Evolutionary conservation across 2,888 invertebrate species (phyloP).

Genomic region (Julus scanicus): DNA sequence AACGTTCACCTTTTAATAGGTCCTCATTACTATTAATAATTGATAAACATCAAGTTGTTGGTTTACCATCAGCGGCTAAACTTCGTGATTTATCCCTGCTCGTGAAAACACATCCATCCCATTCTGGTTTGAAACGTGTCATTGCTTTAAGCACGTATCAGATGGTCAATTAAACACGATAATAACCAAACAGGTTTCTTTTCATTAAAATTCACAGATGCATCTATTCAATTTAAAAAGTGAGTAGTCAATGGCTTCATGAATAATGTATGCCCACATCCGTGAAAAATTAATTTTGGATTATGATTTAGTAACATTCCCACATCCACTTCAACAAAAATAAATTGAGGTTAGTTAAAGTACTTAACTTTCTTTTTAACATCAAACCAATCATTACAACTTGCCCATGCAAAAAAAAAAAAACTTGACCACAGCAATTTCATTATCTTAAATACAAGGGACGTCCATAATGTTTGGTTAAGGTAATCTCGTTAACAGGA

Average conservation of each 20-base stretch:
- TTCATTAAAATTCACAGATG: neutral
- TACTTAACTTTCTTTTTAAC: too few species aligned
- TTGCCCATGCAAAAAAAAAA: too few species aligned
- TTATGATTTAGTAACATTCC: neutral
- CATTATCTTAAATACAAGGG: too few species aligned
- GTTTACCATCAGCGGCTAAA: neutral
- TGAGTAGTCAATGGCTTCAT: neutral
- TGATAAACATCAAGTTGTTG: neutral
- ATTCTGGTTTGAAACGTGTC: neutral
- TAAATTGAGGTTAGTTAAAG: too few species aligned
- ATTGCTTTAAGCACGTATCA: neutral
- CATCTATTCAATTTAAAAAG: neutral
- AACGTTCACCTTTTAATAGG: neutral
- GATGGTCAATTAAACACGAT: neutral
- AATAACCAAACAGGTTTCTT: neutral
- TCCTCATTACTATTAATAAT: conserved; percentile 27
- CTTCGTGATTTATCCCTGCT: neutral
- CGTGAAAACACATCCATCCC: neutral
- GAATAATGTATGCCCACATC: conserved; percentile 2
- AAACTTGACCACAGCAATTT: too few species aligned
- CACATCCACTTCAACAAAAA: neutral
- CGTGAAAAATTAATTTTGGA: conserved; percentile 1
- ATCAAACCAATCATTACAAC: too few species aligned
- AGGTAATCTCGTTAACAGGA: too few species aligned
- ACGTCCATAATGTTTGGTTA: too few species aligned